Base-by-base conservation (phyloP, 1,140 invertebrate species). In the Magallana ariakensis region DNA sequence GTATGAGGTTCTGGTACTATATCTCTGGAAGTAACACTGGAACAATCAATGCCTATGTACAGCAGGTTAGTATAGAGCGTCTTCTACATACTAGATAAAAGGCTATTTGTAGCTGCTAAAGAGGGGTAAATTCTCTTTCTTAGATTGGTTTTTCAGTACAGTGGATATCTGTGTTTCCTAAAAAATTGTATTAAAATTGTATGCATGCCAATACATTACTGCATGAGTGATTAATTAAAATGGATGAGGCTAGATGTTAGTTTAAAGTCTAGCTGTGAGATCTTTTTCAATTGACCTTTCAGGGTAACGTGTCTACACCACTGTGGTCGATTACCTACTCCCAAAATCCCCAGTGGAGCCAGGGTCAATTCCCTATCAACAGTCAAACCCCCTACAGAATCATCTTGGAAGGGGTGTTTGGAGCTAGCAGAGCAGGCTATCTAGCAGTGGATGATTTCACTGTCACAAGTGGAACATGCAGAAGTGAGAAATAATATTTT, bases 401-500 rank as follows among this genome's bases (percentile, higher is more conserved):
- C 1, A 85, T 87, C 11, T 89, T 93, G 53, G 88, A 91, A 62
- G 89, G 88, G 9, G 80, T 85, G 2, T 84, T 88, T 60, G 87
- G 86, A 2, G 60, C 87, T 1, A 70, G 62, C 22, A 75, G 75
- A 26, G 88, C 62, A 75, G 90, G 93, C 10, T 93, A 91, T 81
- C 90, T 94, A n/a, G 93, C 92, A 9, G 82, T 94, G 16, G 94
- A 94, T 88, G 93, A 94, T 87, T 87, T 94, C n/a, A 87, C 88
- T 46, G 87, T 94, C 85, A 90, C 88, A 9, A 86, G 89, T 62
- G 92, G 92, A 46, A 86, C 83, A n/a, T 94, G 94, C 87, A 75
- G 88, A 83, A 86, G 92, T 93, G 85, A 88, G 89, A 19, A 80
- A 55, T n/a, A n/a, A n/a, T n/a, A n/a, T n/a, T n/a, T n/a, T n/a